Evolutionary conservation across 53 echinoderm and acorn worm species (phyloP), one percentile per base, ranked within the genome.

Genomic region (Henricia sp.): DNA sequence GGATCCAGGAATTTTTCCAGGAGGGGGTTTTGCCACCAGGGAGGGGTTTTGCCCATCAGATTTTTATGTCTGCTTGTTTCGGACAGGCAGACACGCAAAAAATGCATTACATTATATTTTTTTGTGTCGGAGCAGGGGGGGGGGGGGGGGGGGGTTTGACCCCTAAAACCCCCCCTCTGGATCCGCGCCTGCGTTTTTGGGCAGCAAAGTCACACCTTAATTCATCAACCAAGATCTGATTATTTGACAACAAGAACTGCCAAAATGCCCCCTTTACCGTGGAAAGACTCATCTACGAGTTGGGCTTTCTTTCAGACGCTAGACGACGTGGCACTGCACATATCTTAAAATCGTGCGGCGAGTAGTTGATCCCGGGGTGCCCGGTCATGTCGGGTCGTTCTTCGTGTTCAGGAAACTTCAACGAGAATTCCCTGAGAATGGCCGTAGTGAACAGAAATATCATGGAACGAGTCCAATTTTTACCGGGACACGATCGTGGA

Each of bases 321-420:
- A n/a, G 25, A 27, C 32, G 50, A 9, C 77, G 77, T 33, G 77
- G 77, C 10, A 62, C 29, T 28, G 77, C 77, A 62, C 60, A 77
- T 1, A 77, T 60, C 3, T 63, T 77, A 63, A 62, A 77, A 28
- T 25, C 32, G 11, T 54, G 3, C 0, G 91, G 91, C 4, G 69
- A 35, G 46, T 91, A 84, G 25, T 88, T 91, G 32, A 91, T 88
- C 3, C 91, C 91, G 0, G 87, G 88, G 8, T 83, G 75, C 0
- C 91, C 91, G 6, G 39, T 67, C 27, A 70, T 17, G 53, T 84
- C 52, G 20, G 88, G 91, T 33, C 6, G 70, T 10, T 38, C 51
- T 42, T 72, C 77, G n/a, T 38, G 68, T 3, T 83, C 68, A 1
- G 84, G 68, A 11, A 88, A 34, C 13, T 24, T 62, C 60, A 91